A percentile compares a stretch with the other conserved stretches of the same genome.
phyloP scores from a whole-genome alignment of 2,797 vertebrate genomes.

The Chanos chanos region DNA sequence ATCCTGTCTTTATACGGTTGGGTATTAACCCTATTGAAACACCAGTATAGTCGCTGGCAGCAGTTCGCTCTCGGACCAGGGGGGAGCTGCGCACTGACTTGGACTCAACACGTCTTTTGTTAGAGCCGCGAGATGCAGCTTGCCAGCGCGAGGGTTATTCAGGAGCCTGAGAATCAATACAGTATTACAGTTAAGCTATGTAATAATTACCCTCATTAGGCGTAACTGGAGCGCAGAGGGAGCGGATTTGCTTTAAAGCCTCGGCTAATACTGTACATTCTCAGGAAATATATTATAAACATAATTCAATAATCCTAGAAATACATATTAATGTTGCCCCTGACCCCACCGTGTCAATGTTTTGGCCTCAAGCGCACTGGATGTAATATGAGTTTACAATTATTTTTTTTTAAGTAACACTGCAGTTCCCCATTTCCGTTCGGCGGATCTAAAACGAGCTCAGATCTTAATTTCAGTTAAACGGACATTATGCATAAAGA shows the following conservation, averaged over 20 bases:
- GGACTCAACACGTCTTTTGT: conserved; percentile 73
- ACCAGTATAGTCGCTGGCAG: conserved; percentile 57
- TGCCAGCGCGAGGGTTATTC: conserved; percentile 72
- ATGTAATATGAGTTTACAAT: conserved; percentile 14
- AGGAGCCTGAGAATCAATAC: conserved; percentile 79
- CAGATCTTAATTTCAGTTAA: too few relatives aligned
- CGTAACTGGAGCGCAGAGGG: conserved; percentile 78
- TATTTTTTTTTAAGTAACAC: conserved; percentile 6
- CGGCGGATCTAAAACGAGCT: too few relatives aligned
- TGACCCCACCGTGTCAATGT: conserved; percentile 49
- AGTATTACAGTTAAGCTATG: conserved; percentile 88
- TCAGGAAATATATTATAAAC: conserved; percentile 76
- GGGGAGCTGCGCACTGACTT: conserved; percentile 54
- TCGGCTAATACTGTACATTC: conserved; percentile 67
- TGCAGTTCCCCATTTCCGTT: too few relatives aligned
- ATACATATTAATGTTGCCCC: conserved; percentile 72
- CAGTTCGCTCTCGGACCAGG: conserved; percentile 45
- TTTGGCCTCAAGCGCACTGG: conserved; percentile 45
- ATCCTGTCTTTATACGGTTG: conserved; percentile 77
- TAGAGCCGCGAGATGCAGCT: conserved; percentile 49
- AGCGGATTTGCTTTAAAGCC: conserved; percentile 74
- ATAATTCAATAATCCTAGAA: conserved; percentile 94
- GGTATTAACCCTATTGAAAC: conserved; percentile 67
- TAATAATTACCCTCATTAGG: conserved; percentile 92
- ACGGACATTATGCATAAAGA: too few relatives aligned